These are phyloP conservation scores for Agrilus cyanescens DNA, from an alignment of 2,888 invertebrate species.

Conservation along the genomic window DNA sequence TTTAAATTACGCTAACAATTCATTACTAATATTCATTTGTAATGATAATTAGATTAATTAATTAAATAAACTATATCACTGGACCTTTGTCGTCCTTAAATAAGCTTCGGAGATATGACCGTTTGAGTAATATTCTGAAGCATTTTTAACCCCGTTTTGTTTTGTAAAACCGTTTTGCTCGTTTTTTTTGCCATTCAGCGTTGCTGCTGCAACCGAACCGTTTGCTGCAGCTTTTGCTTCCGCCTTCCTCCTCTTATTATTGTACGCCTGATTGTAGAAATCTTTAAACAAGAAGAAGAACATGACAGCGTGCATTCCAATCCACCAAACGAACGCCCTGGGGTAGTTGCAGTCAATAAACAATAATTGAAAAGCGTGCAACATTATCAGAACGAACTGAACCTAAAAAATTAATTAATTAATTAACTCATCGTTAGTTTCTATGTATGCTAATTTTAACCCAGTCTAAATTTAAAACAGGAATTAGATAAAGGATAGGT, in stretches of 20 bases:
- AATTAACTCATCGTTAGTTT: too few species aligned
- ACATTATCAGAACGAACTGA: conserved; percentile 82
- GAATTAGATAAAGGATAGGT: too few species aligned
- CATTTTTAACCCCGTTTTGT: conserved; percentile 22
- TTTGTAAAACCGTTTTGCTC: conserved; percentile 21
- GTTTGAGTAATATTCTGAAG: conserved; percentile 42
- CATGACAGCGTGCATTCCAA: conserved; percentile 89
- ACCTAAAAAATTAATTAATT: conserved; percentile 41
- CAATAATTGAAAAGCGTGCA: conserved; percentile 84
- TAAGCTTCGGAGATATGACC: conserved; percentile 30
- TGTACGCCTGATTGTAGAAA: conserved; percentile 80
- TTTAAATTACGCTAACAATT: too few species aligned
- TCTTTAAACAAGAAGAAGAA: conserved; percentile 93
- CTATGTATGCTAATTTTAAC: too few species aligned
- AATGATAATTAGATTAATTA: conserved; percentile 9
- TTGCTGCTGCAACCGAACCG: conserved; percentile 17
- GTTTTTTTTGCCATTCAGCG: conserved; percentile 10
- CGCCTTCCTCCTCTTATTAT: conserved; percentile 18
- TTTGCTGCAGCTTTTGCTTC: conserved; percentile 17
- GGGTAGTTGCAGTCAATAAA: conserved; percentile 90
- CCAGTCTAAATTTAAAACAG: too few species aligned
- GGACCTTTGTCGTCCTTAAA: conserved; percentile 25
- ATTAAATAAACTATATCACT: conserved; percentile 20
- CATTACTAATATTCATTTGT: conserved; percentile 4
- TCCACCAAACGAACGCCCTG: conserved; percentile 90